Conservation (phyloP, 2,888 invertebrate species). For the Siphlonurus alternatus region DNA sequence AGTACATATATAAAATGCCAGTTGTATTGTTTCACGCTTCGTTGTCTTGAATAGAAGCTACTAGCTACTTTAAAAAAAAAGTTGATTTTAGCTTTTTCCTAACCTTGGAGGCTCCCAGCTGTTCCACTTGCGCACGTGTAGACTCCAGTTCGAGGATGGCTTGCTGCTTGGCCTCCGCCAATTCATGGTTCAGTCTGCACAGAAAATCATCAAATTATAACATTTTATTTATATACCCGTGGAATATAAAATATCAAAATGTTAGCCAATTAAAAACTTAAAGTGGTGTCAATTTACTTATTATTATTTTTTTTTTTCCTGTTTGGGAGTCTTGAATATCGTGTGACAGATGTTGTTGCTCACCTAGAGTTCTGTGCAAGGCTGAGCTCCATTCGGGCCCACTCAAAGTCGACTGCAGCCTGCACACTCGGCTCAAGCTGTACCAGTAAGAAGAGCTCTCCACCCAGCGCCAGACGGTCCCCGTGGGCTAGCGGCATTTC, state of each 20-base stretch:
- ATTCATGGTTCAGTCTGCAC: conserved; percentile 22
- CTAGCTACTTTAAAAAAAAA: background rate
- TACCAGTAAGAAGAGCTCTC: background rate
- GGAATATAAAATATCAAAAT: too few species aligned
- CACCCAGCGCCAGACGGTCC: background rate
- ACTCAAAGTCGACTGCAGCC: background rate
- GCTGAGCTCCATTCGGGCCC: conserved; percentile 1
- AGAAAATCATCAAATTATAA: too few species aligned
- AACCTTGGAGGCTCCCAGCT: background rate
- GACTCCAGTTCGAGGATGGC: conserved; percentile 13
- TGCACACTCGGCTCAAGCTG: background rate
- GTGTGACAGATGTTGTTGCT: background rate
- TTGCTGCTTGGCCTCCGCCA: conserved; percentile 25
- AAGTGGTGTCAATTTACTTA: too few species aligned
- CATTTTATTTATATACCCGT: too few species aligned
- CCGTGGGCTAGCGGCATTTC: background rate
- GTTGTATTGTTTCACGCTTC: too few species aligned
- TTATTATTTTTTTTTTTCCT: too few species aligned
- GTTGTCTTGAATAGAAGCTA: too few species aligned
- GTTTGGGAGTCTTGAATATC: too few species aligned
- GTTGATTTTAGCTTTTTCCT: too few species aligned
- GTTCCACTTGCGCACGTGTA: background rate
- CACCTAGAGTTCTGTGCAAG: background rate
- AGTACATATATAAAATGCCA: too few species aligned
- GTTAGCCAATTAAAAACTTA: too few species aligned